These are phyloP conservation scores for Mionectes olivaceus DNA, from an alignment of 2,797 vertebrate species.

Conservation along the genomic window DNA sequence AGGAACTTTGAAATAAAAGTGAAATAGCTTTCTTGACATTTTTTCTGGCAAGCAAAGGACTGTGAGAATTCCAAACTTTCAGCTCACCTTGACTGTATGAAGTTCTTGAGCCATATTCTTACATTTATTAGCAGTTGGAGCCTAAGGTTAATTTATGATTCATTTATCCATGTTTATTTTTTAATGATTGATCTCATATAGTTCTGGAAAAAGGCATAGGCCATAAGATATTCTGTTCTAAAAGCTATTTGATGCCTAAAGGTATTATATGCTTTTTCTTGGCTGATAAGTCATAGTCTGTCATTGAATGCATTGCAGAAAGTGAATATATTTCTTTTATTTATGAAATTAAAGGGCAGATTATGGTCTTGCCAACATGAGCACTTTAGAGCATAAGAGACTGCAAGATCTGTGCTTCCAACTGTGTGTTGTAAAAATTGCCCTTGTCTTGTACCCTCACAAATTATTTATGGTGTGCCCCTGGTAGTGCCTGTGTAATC, in stretches of 20 bases:
- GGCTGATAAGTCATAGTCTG: not conserved
- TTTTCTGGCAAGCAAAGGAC: conserved; percentile 46
- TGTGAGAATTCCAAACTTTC: conserved; percentile 39
- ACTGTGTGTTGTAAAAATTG: not conserved
- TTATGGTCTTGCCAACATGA: not conserved
- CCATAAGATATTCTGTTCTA: not conserved
- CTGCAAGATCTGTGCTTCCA: not conserved
- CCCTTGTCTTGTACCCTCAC: not conserved
- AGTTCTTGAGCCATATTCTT: conserved; percentile 20
- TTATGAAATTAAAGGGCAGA: not conserved
- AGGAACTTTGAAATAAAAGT: conserved; percentile 66
- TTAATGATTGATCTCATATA: conserved; percentile 52
- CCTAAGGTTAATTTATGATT: conserved; percentile 43
- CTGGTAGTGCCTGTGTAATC: not conserved
- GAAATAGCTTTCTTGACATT: conserved; percentile 48
- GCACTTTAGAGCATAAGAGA: not conserved
- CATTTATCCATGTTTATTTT: conserved; percentile 62
- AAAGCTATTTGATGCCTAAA: not conserved
- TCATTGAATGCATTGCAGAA: not conserved
- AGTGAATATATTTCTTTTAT: not conserved
- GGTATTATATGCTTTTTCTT: not conserved
- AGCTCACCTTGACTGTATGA: conserved; percentile 55
- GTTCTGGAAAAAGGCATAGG: conserved; percentile 27
- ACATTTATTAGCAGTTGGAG: conserved; percentile 49
- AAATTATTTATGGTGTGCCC: not conserved